phyloP scores from a whole-genome alignment of 2,113 vertebrate species.

The Pardalotus punctatus region DNA sequence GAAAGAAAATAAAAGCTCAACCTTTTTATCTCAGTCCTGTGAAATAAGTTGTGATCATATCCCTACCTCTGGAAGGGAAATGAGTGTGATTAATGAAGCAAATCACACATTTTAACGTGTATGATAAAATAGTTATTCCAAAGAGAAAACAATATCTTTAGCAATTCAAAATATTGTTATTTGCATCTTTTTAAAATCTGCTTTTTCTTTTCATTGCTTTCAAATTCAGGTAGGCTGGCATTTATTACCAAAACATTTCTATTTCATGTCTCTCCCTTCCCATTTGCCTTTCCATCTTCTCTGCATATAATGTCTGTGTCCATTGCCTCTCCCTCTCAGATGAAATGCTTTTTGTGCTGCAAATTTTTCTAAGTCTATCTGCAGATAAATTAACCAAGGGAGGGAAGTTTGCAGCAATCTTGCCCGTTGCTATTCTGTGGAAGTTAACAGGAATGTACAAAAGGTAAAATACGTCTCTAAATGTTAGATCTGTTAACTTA shows the following conservation, averaged over 20 bases:
- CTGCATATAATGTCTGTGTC: not conserved
- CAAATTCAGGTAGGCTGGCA: not conserved
- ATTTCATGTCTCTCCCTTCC: not conserved
- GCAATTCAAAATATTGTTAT: constrained; percentile 54
- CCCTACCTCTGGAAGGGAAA: constrained; percentile 47
- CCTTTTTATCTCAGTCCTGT: constrained; percentile 38
- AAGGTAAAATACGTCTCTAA: not conserved
- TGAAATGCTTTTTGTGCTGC: not conserved
- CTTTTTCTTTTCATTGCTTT: constrained; percentile 36
- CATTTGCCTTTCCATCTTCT: constrained; percentile 43
- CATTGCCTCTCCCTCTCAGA: not conserved
- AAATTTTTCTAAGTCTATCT: not conserved
- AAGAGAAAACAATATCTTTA: constrained; percentile 62
- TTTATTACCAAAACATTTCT: constrained; percentile 8
- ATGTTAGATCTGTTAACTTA: constrained; percentile 23
- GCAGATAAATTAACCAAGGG: not conserved
- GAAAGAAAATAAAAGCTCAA: constrained; percentile 23
- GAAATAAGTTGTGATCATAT: constrained; percentile 52
- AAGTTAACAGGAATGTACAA: not conserved
- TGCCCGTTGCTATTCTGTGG: not conserved
- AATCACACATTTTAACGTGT: constrained; percentile 68
- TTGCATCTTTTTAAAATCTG: constrained; percentile 35
- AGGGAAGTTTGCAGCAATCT: not conserved
- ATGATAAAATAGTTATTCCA: constrained; percentile 58
- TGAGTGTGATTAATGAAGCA: constrained; percentile 70